Percentiles rank a stretch among this genome's conserved stretches.
Conservation (phyloP, 2,113 vertebrate species). For the Arenaria interpres region DNA sequence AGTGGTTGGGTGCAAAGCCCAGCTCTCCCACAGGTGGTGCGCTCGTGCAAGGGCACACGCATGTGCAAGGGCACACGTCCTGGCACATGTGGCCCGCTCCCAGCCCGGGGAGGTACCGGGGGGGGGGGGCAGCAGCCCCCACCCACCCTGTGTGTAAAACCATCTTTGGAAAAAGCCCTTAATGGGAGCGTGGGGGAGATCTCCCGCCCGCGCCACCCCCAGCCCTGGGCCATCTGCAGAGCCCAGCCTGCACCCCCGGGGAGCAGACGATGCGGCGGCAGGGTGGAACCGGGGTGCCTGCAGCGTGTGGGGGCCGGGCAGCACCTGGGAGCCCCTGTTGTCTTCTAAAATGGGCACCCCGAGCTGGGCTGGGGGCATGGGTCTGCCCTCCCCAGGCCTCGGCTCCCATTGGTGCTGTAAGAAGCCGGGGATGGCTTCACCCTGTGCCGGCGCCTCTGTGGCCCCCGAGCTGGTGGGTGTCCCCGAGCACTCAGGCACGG, state of each 20-base stretch:
- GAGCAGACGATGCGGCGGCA: neutral
- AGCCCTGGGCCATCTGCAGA: neutral
- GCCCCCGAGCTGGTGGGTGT: neutral
- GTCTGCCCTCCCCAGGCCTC: neutral
- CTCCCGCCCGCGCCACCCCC: neutral
- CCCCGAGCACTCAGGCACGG: fast-evolving
- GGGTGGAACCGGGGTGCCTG: neutral
- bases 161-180: neutral
- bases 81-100: neutral
- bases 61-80: neutral
- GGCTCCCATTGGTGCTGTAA: fast-evolving
- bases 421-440: neutral
- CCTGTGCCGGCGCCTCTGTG: fast-evolving
- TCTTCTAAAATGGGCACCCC: neutral
- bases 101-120: fast-evolving
- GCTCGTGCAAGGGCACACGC: neutral
- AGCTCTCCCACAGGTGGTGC: neutral
- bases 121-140: fast-evolving
- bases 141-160: neutral
- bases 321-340: neutral
- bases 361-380: neutral
- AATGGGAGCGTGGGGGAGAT: neutral
- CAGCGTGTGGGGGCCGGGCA: neutral
- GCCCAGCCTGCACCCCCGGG: neutral
- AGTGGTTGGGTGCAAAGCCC: neutral